Percentiles rank a stretch among this genome's conserved stretches.
Evolutionary conservation across 2,797 vertebrate species (phyloP).

Genomic region (Neosilurus mollespiculum): DNA sequence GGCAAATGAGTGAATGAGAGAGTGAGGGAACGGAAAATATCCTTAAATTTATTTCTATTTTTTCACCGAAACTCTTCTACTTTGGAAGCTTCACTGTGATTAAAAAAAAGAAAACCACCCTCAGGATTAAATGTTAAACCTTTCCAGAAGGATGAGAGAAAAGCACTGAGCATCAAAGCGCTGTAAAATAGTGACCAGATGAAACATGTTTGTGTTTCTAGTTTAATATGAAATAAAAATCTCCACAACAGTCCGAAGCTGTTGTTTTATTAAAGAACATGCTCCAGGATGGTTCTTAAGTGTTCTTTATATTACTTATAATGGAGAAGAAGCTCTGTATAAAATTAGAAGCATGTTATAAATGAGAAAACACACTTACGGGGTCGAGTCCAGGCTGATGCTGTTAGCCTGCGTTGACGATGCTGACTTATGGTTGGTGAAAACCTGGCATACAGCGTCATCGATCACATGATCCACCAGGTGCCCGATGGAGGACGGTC

Average conservation of each 20-base stretch:
- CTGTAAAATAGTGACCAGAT: not conserved
- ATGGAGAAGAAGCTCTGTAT: not conserved
- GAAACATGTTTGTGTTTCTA: not conserved
- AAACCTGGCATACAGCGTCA: slow-evolving; percentile 85
- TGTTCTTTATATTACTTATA: not conserved
- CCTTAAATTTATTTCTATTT: no score
- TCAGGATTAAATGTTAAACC: not conserved
- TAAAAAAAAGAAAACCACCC: no score
- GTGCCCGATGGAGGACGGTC: slow-evolving; percentile 94
- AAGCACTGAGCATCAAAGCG: not conserved
- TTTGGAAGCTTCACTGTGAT: no score
- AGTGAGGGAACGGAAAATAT: no score
- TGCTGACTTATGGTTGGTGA: slow-evolving; percentile 91
- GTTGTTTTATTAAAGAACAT: not conserved
- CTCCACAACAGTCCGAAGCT: not conserved
- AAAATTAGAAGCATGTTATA: no score
- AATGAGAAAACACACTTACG: slow-evolving; percentile 73
- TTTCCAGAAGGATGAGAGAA: not conserved
- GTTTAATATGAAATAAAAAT: not conserved
- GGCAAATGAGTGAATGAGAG: no score
- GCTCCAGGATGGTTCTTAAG: not conserved
- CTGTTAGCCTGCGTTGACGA: slow-evolving; percentile 97
- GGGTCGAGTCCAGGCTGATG: slow-evolving; percentile 92
- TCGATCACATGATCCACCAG: slow-evolving; percentile 92
- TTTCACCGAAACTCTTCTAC: no score